Base-by-base conservation (phyloP, 2,113 vertebrate species). In the Crotophaga sulcirostris region DNA sequence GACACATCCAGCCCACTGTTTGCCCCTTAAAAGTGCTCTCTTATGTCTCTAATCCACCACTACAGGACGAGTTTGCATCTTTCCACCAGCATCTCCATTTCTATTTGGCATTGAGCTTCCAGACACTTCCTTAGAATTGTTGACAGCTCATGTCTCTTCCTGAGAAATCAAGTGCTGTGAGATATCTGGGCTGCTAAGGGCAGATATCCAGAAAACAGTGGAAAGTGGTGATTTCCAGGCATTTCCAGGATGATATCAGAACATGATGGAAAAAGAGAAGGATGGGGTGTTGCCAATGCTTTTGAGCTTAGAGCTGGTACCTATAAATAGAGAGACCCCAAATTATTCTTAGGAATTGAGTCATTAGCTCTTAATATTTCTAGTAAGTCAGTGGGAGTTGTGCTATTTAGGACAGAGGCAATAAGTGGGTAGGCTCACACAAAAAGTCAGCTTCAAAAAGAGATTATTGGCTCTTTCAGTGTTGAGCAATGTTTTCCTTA, bases 261-360 rank as follows among this genome's bases (percentile, higher is more conserved):
- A 81, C 58, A 58, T 13, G 67, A 68, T 70, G 91, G 94, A 94
- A 94, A 95, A 95, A 84, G 3, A 89, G 73, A 84, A 84, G 33
- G 84, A 31, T 38, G 73, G 44, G 54, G 66, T 87, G 82, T 91
- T 95, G 80, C 77, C 69, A 79, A 29, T 78, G 56, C 84, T 87
- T 94, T 74, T 89, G 62, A 95, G 81, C 84, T 95, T 84, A 95
- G 58, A 40, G 31, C 28, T 79, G 36, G 38, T 75, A 26, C 28
- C 91, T 96, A 96, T 94, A 95, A 94, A 96, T 95, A 95, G 89
- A 89, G 62, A 74, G n/a, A 81, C 9, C 6, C 16, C 0, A 75
- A 89, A 92, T 84, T 95, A 96, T 95, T 97, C 89, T 95, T 97
- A 95, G 96, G 73, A 96, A 94, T 91, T 96, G 95, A 97, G 91